These are phyloP conservation scores for Corythoichthys haematopterus DNA, from an alignment of 2,113 vertebrate genomes.

Conservation along the genomic window DNA sequence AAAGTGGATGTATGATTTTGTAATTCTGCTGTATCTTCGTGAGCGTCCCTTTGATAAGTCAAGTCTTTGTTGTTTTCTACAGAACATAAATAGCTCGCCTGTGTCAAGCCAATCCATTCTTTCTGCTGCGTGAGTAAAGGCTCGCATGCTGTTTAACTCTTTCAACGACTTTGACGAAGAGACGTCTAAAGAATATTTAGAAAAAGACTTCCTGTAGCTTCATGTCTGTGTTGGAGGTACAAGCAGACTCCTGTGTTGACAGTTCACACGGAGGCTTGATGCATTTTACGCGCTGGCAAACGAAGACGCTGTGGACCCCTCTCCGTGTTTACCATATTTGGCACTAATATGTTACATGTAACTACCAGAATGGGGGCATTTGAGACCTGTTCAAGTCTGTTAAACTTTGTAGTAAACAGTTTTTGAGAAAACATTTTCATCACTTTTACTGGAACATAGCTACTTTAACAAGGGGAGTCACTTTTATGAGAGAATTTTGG, in stretches of 20 bases:
- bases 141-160: not conserved
- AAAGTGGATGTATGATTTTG: no score
- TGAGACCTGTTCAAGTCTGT: not conserved
- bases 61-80: not conserved
- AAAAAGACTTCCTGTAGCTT: not conserved
- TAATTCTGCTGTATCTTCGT: not conserved
- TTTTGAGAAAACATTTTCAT: no score
- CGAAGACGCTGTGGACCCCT: not conserved
- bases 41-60: not conserved
- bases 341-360: not conserved
- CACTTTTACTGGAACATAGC: no score
- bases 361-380: not conserved
- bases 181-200: no score
- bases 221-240: not conserved
- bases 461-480: no score
- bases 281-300: not conserved
- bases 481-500: no score
- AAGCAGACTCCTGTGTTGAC: conserved; percentile 4
- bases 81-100: not conserved
- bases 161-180: no score
- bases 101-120: not conserved
- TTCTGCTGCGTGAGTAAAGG: not conserved
- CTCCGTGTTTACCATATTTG: conserved; percentile 2
- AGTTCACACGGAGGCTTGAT: not conserved
- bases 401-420: not conserved